phyloP scores from a whole-genome alignment of 2,888 invertebrate genomes.

The Sinohyriopsis cumingii region DNA sequence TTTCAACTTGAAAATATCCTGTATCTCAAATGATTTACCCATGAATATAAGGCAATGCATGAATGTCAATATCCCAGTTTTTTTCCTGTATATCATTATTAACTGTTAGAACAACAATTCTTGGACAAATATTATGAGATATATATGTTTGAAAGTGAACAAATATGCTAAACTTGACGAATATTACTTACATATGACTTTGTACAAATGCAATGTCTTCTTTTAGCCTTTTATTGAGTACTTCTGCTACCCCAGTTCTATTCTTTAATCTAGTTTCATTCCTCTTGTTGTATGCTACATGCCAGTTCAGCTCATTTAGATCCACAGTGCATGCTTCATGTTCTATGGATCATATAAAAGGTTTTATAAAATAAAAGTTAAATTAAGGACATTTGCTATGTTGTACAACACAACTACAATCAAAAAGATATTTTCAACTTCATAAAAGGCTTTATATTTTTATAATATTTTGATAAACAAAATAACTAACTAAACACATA shows the following conservation, averaged over 20 bases:
- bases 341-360: constrained; percentile 47
- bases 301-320: constrained; percentile 70
- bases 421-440: background rate
- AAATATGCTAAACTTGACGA: no score
- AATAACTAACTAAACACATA: background rate
- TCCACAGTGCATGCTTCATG: constrained; percentile 70
- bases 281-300: constrained; percentile 63
- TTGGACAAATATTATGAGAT: no score
- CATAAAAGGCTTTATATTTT: no score
- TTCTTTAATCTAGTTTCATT: constrained; percentile 56
- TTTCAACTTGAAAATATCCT: no score
- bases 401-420: background rate
- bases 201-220: constrained; percentile 69
- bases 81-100: no score
- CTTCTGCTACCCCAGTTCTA: constrained; percentile 59
- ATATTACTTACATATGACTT: constrained; percentile 61
- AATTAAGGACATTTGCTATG: background rate
- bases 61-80: no score
- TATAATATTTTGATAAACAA: background rate
- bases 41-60: no score
- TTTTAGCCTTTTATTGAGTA: constrained; percentile 62
- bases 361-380: background rate
- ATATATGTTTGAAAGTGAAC: no score
- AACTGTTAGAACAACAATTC: no score
- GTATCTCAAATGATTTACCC: no score